Conservation (phyloP, 1,140 invertebrate genomes). For the Saxidomus purpurata region DNA sequence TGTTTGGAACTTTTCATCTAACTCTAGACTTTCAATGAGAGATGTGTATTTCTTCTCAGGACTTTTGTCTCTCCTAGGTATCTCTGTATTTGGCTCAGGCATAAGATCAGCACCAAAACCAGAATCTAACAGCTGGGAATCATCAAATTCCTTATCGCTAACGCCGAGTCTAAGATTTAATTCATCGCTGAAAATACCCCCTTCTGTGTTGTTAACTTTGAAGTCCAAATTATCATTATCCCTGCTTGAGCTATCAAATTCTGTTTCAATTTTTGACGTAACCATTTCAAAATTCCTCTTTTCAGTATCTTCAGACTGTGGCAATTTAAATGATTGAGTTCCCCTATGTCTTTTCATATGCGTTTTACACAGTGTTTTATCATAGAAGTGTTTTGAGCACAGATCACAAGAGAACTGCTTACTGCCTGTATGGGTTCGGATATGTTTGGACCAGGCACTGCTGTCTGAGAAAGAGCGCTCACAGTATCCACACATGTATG, state of each 20-base stretch:
- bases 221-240: neutral
- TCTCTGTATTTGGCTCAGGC: neutral
- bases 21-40: slow-evolving; percentile 52
- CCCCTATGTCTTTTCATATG: slow-evolving; percentile 56
- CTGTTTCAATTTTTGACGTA: neutral
- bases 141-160: slow-evolving; percentile 58
- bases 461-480: slow-evolving; percentile 58
- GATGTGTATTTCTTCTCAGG: slow-evolving; percentile 39
- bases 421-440: slow-evolving; percentile 58
- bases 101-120: slow-evolving; percentile 24
- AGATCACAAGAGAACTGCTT: slow-evolving; percentile 63
- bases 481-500: slow-evolving; percentile 64
- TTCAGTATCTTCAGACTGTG: slow-evolving; percentile 11
- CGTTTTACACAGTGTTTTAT: slow-evolving; percentile 58
- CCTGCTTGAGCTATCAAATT: slow-evolving; percentile 7
- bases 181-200: slow-evolving; percentile 16
- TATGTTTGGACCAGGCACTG: slow-evolving; percentile 62
- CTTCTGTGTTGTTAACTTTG: neutral
- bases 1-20: slow-evolving; percentile 63
- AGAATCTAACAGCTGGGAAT: slow-evolving; percentile 41
- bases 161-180: slow-evolving; percentile 39
- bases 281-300: slow-evolving; percentile 47
- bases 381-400: slow-evolving; percentile 65
- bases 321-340: neutral
- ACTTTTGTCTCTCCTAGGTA: slow-evolving; percentile 20